Conservation (phyloP, 2,113 vertebrate species). For the Anser brachyrhynchus region DNA sequence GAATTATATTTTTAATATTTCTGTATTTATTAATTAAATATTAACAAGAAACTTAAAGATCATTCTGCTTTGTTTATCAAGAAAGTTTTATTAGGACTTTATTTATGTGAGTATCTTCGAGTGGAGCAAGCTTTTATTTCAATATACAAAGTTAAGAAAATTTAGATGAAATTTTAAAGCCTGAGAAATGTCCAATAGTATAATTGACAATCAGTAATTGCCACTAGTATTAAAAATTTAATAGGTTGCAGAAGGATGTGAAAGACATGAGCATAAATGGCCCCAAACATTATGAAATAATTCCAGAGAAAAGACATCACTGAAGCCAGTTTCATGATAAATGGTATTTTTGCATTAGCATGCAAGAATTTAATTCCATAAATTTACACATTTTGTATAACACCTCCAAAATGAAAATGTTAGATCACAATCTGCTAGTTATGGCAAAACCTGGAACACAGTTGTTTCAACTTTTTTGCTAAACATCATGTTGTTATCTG, state of each 20-base stretch:
- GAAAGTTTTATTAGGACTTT: background rate
- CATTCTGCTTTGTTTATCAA: background rate
- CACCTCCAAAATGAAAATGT: background rate
- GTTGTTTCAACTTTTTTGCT: background rate
- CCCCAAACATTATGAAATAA: background rate
- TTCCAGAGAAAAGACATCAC: background rate
- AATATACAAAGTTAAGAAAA: background rate
- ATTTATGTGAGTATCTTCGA: background rate
- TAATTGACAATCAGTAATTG: background rate
- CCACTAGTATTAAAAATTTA: background rate
- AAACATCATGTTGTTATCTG: background rate
- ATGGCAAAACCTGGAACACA: background rate
- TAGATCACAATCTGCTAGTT: background rate
- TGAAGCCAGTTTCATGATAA: background rate
- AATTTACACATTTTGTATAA: background rate
- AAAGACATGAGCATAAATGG: background rate
- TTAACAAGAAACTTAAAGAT: background rate
- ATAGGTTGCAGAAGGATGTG: rapidly evolving
- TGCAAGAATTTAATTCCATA: background rate
- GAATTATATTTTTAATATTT: background rate
- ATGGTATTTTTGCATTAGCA: background rate
- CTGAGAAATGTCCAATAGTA: background rate
- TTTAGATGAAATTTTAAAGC: background rate
- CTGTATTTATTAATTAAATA: background rate
- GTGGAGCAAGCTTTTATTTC: background rate